Evolutionary conservation across 2,888 invertebrate species (phyloP).

Genomic region (Epirrhoe alternata): DNA sequence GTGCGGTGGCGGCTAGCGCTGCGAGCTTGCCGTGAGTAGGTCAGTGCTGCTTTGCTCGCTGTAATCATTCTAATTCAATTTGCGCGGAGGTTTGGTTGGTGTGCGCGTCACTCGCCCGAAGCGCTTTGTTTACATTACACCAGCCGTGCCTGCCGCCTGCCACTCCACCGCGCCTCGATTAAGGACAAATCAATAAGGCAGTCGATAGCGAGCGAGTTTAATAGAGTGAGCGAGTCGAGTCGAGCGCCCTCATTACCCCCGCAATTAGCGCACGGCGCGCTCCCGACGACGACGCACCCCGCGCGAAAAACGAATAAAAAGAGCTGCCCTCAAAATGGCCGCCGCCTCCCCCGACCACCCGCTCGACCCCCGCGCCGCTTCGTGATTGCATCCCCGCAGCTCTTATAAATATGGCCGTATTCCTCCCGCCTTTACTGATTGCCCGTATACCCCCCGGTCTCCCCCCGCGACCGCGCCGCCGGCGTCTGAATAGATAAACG

Average conservation of each 20-base stretch:
- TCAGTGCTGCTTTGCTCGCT: conserved; percentile 49
- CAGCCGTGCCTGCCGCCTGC: conserved; percentile 52
- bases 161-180: conserved; percentile 75
- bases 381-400: conserved; percentile 86
- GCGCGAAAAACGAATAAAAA: conserved; percentile 86
- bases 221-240: conserved; percentile 83
- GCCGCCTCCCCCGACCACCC: conserved; percentile 83
- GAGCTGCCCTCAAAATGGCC: conserved; percentile 91
- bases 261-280: conserved; percentile 84
- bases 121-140: conserved; percentile 75
- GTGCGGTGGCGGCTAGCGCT: conserved; percentile 36
- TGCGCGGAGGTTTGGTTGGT: conserved; percentile 58
- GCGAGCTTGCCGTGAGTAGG: conserved; percentile 45
- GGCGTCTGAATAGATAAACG: conserved; percentile 86
- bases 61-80: conserved; percentile 79
- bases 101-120: conserved; percentile 51
- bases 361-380: conserved; percentile 82
- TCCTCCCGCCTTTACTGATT: conserved; percentile 86
- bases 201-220: conserved; percentile 82
- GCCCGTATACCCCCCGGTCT: conserved; percentile 85
- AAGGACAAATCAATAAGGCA: conserved; percentile 84
- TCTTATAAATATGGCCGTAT: conserved; percentile 86
- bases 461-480: conserved; percentile 85
- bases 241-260: conserved; percentile 85
- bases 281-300: conserved; percentile 83